Conservation (phyloP, 2,888 invertebrate species). For the Watsonalla binaria region DNA sequence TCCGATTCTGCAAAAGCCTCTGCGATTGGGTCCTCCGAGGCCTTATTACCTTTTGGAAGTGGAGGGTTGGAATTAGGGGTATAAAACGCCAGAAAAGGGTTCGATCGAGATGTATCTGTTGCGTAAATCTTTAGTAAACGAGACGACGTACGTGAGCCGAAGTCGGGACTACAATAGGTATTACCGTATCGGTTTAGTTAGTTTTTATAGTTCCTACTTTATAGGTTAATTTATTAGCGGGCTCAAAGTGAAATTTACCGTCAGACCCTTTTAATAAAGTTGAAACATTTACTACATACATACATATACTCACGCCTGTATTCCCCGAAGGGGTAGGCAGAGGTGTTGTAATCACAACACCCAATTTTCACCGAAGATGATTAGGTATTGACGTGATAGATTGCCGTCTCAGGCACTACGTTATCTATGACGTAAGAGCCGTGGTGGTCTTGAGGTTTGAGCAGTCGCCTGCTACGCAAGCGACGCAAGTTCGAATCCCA, state of each 20-base stretch:
- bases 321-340: too few species aligned
- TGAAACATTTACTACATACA: too few species aligned
- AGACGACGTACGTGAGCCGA: constrained; percentile 30
- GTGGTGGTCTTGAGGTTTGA: too few species aligned
- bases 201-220: constrained; percentile 5
- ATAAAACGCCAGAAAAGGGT: constrained; percentile 54
- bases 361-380: too few species aligned
- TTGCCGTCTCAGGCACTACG: too few species aligned
- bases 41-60: constrained; percentile 36
- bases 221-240: background rate
- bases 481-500: too few species aligned
- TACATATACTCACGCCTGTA: too few species aligned
- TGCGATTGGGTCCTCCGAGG: constrained; percentile 14
- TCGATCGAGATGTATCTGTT: constrained; percentile 36
- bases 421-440: too few species aligned
- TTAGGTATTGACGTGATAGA: too few species aligned
- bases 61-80: constrained; percentile 41
- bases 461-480: too few species aligned
- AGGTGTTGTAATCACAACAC: too few species aligned
- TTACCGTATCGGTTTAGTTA: constrained; percentile 4
- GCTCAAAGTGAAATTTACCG: background rate
- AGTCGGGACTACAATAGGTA: constrained; percentile 21
- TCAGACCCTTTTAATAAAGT: too few species aligned
- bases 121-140: constrained; percentile 24
- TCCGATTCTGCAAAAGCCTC: constrained; percentile 4